Percentiles rank a stretch among this genome's conserved stretches.
phyloP scores from a whole-genome alignment of 2,888 invertebrate species.

The Rapana venosa region DNA sequence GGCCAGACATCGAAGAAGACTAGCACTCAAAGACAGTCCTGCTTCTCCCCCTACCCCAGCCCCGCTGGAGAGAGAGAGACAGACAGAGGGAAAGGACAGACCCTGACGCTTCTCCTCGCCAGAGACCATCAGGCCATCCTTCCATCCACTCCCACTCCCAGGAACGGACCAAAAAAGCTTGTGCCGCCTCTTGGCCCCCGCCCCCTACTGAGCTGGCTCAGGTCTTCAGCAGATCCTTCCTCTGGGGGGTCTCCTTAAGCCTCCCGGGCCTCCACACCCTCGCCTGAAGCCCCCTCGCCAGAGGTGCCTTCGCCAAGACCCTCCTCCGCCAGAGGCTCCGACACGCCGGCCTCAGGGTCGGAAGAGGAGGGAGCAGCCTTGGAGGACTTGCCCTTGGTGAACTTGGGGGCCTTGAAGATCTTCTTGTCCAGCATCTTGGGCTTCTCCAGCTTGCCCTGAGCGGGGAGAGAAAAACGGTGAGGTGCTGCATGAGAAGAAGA shows the following conservation, averaged over 20 bases:
- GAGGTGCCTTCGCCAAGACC: constrained; percentile 44
- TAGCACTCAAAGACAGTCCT: background rate
- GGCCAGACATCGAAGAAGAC: background rate
- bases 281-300: constrained; percentile 47
- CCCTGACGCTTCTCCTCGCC: background rate
- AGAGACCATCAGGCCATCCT: background rate
- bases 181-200: background rate
- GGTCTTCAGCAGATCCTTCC: background rate
- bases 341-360: constrained; percentile 38
- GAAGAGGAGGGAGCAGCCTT: constrained; percentile 40
- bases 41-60: background rate
- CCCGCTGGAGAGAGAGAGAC: background rate
- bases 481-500: background rate
- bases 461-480: background rate
- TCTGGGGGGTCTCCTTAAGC: background rate
- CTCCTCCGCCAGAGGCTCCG: constrained; percentile 38
- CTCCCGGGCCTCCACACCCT: constrained; percentile 40
- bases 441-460: constrained; percentile 51
- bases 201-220: background rate
- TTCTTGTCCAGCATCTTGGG: constrained; percentile 51
- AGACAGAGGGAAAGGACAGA: background rate
- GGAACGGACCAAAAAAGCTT: background rate
- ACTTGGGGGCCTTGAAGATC: constrained; percentile 50
- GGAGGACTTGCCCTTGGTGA: constrained; percentile 47
- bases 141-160: no score